These are phyloP conservation scores for Syrrhaptes paradoxus DNA, from an alignment of 2,113 vertebrate genomes.

Conservation along the genomic window DNA sequence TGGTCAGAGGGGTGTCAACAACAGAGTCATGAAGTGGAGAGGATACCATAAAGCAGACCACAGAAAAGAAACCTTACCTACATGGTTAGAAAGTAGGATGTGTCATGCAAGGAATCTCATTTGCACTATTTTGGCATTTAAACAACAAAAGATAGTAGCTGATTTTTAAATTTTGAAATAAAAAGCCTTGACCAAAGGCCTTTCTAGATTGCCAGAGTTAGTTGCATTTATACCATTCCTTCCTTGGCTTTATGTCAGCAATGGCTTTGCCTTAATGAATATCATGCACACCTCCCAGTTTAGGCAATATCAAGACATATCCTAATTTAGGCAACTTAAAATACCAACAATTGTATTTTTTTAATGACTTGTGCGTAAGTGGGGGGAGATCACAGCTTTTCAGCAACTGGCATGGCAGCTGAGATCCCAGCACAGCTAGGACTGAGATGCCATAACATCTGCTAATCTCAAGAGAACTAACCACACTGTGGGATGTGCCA, in stretches of 20 bases:
- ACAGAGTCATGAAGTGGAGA: neutral
- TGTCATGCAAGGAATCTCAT: neutral
- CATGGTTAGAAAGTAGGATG: no score
- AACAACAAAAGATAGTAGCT: neutral
- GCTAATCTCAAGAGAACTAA: constrained; percentile 37
- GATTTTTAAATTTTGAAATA: neutral
- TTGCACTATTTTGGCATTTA: neutral
- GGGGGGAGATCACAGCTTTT: neutral
- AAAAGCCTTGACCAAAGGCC: neutral
- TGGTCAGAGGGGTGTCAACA: neutral
- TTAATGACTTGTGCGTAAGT: neutral
- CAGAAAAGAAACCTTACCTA: neutral
- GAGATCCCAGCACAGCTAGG: constrained; percentile 10
- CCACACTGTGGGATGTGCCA: neutral
- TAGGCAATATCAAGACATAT: neutral
- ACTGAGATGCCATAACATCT: constrained; percentile 6
- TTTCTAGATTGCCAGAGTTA: neutral
- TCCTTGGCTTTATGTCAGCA: neutral
- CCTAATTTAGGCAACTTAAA: constrained; percentile 24
- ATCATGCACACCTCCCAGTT: neutral
- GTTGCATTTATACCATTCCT: neutral
- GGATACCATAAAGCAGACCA: neutral
- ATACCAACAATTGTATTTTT: neutral
- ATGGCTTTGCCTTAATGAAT: neutral
- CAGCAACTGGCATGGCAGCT: neutral